Evolutionary conservation across 2,113 vertebrate species (phyloP).

Genomic region (Brachyhypopomus occidentalis): DNA sequence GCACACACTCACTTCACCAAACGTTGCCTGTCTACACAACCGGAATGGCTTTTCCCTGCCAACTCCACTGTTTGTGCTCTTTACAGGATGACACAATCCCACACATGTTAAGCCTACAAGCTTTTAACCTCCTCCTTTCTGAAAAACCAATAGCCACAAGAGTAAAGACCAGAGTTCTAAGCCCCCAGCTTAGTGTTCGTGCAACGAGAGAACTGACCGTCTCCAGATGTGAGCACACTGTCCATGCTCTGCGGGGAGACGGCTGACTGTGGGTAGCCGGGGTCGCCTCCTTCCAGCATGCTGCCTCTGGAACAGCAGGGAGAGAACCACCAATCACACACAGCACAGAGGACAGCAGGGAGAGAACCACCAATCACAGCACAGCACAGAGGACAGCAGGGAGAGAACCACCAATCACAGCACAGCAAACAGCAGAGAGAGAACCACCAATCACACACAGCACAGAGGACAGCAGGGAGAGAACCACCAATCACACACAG

Average conservation of each 20-base stretch:
- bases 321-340: neutral
- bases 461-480: no score
- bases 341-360: no score
- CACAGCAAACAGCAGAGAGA: no score
- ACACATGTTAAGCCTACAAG: neutral
- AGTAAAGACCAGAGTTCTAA: neutral
- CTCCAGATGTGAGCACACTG: conserved; percentile 87
- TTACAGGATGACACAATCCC: neutral
- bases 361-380: no score
- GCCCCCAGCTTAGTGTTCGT: neutral
- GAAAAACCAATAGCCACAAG: neutral
- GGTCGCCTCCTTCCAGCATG: conserved; percentile 83
- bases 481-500: no score
- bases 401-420: no score
- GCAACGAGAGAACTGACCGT: conserved; percentile 65
- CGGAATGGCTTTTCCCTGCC: neutral
- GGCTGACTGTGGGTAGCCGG: conserved; percentile 83
- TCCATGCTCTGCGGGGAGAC: conserved; percentile 94
- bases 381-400: no score
- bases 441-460: no score
- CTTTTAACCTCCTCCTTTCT: neutral
- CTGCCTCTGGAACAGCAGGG: conserved; percentile 71
- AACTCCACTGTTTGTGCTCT: neutral
- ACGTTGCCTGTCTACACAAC: neutral
- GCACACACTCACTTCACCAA: neutral